phyloP scores from a whole-genome alignment of 2,113 vertebrate genomes.

The Daphoenositta chrysoptera region DNA sequence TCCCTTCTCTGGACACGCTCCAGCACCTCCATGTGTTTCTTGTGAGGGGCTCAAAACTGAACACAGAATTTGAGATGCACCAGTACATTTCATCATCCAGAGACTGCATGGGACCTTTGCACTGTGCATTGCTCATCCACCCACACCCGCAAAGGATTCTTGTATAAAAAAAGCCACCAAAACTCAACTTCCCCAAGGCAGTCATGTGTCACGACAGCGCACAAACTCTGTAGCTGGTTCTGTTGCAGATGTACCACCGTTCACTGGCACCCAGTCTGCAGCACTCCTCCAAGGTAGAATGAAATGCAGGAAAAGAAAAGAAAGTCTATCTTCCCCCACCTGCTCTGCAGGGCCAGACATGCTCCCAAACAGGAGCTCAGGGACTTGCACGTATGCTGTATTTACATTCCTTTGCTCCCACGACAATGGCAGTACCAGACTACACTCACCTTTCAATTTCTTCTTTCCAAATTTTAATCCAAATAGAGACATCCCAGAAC shows the following conservation, averaged over 20 bases:
- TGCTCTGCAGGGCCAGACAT: background rate
- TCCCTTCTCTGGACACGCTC: background rate
- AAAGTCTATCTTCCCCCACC: background rate
- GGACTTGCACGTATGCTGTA: rapidly evolving
- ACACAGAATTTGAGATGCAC: background rate
- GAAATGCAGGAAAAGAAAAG: background rate
- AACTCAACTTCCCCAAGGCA: background rate
- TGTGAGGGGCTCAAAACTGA: background rate
- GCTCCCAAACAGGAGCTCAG: background rate
- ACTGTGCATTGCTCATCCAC: background rate
- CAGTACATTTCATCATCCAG: background rate
- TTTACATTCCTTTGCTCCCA: background rate
- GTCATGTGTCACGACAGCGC: background rate
- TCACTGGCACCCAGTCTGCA: background rate
- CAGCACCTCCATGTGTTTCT: background rate
- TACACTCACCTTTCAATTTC: constrained; percentile 70
- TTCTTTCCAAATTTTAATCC: constrained; percentile 63
- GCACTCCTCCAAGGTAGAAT: background rate
- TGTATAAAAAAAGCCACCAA: background rate
- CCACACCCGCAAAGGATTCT: background rate
- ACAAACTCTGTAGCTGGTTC: background rate
- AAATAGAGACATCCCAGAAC: constrained; percentile 69
- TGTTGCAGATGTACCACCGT: rapidly evolving
- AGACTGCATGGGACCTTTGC: background rate
- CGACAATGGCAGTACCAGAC: background rate